These are phyloP conservation scores for Nomia melanderi DNA, from an alignment of 1,140 invertebrate species.

Conservation along the genomic window DNA sequence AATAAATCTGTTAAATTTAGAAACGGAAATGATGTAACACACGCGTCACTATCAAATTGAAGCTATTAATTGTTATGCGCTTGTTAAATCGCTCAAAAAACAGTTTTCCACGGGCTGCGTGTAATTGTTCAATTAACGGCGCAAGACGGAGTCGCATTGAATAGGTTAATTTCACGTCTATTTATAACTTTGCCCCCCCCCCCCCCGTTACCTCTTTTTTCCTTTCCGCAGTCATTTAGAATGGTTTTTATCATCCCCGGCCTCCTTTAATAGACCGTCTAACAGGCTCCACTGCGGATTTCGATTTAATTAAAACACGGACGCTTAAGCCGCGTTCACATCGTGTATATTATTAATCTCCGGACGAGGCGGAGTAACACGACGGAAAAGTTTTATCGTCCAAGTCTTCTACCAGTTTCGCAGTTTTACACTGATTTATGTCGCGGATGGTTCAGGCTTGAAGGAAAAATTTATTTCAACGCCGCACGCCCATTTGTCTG, in stretches of 20 bases:
- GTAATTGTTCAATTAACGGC: neutral
- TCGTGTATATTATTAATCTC: constrained; percentile 53
- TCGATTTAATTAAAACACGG: constrained; percentile 59
- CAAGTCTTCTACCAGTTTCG: constrained; percentile 22
- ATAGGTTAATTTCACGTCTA: neutral
- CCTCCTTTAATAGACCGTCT: constrained; percentile 28
- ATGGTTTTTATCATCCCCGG: neutral
- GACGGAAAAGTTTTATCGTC: constrained; percentile 39
- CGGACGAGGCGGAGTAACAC: neutral
- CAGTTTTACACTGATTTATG: constrained; percentile 30
- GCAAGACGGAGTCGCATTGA: too few species aligned
- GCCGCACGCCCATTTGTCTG: neutral
- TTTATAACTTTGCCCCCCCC: too few species aligned
- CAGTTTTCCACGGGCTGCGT: neutral
- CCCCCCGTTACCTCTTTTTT: neutral
- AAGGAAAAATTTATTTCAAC: constrained; percentile 28
- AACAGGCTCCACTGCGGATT: constrained; percentile 30
- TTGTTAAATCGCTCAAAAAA: neutral
- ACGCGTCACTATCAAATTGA: too few species aligned
- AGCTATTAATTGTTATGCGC: too few species aligned
- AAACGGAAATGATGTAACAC: too few species aligned
- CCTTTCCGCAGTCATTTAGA: neutral
- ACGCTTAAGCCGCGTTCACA: constrained; percentile 42
- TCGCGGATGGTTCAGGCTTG: neutral
- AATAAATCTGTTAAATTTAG: too few species aligned